Conservation (phyloP, 2,888 invertebrate genomes). For the Agrochola macilenta region DNA sequence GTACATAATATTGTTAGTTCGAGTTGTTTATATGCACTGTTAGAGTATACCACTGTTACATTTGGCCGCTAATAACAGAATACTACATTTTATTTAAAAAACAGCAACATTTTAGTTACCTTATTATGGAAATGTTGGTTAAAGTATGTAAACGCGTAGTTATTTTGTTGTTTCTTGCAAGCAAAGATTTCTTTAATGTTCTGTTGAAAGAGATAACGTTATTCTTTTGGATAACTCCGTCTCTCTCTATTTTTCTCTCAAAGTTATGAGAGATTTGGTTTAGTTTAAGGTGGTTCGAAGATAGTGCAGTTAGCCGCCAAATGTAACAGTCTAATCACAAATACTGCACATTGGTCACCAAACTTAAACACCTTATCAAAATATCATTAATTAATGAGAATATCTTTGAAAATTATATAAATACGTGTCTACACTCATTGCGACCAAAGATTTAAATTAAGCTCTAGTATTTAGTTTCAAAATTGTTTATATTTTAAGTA, state of each 20-base stretch:
- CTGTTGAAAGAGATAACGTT: constrained; percentile 12
- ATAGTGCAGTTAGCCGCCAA: constrained; percentile 23
- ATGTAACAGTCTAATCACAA: constrained; percentile 46
- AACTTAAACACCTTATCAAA: constrained; percentile 32
- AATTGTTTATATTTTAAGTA: constrained; percentile 68
- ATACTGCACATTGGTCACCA: constrained; percentile 40
- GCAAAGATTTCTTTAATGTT: not conserved
- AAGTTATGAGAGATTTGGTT: constrained; percentile 5
- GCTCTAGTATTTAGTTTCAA: constrained; percentile 76
- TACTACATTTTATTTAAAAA: not conserved
- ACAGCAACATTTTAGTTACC: not conserved
- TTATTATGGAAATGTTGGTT: not conserved
- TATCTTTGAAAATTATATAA: constrained; percentile 47
- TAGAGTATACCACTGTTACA: constrained; percentile 44
- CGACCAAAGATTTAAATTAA: constrained; percentile 87
- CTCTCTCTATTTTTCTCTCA: constrained; percentile 7
- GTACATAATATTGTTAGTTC: constrained; percentile 53
- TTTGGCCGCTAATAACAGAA: constrained; percentile 16
- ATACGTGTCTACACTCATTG: constrained; percentile 82
- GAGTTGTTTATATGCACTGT: constrained; percentile 51
- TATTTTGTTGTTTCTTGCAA: not conserved
- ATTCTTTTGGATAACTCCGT: constrained; percentile 2
- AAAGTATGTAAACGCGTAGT: not conserved
- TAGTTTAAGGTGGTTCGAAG: not conserved
- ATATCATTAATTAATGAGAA: constrained; percentile 34